These are phyloP conservation scores for Frankliniella fusca DNA, from an alignment of 2,888 invertebrate species.

Conservation along the genomic window DNA sequence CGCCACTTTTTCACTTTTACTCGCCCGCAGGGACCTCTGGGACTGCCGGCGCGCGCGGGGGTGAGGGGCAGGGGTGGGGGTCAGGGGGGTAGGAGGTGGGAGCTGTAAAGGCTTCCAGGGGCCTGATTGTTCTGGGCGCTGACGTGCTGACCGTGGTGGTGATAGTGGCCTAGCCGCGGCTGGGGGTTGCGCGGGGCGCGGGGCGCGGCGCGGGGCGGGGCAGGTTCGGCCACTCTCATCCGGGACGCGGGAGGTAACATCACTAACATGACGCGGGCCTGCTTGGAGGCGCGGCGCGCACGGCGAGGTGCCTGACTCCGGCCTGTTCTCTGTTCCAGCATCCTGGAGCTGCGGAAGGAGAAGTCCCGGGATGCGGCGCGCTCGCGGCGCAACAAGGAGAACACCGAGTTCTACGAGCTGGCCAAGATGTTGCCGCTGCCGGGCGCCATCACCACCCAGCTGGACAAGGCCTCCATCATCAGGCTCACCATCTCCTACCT, in stretches of 20 bases:
- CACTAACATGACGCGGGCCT: not conserved
- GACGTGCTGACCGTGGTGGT: constrained; percentile 20
- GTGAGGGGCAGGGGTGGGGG: constrained; percentile 28
- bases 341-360: constrained; percentile 88
- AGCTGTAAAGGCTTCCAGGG: not conserved
- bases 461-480: constrained; percentile 95
- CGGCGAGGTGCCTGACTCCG: not conserved
- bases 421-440: constrained; percentile 90
- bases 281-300: too few species aligned
- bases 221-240: not conserved
- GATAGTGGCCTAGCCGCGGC: not conserved
- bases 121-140: not conserved
- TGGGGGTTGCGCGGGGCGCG: too few species aligned
- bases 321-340: constrained; percentile 58
- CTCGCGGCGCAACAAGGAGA: constrained; percentile 88
- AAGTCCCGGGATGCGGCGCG: constrained; percentile 90
- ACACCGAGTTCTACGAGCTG: constrained; percentile 93
- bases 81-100: constrained; percentile 38
- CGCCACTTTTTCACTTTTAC: constrained; percentile 50
- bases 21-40: constrained; percentile 47
- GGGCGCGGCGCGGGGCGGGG: not conserved
- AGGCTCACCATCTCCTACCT: constrained; percentile 93
- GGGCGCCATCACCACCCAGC: constrained; percentile 86
- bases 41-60: constrained; percentile 20
- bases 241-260: not conserved